Evolutionary conservation across 2,797 vertebrate genomes (phyloP).

Genomic region (Loris lydekkerianus): DNA sequence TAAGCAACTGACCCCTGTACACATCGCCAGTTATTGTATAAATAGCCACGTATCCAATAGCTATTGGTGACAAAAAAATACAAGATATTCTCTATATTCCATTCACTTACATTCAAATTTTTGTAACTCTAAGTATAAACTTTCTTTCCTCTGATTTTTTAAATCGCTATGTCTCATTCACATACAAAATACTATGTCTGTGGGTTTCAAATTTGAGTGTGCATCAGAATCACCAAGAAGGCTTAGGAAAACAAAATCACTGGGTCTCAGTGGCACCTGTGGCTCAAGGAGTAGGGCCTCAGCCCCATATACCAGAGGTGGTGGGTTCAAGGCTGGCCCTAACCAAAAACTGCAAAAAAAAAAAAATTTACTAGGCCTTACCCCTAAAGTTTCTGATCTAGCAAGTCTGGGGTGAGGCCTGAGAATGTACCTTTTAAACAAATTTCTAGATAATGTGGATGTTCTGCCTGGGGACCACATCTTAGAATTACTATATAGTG

Average conservation of each 20-base stretch:
- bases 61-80: neutral
- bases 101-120: neutral
- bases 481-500: neutral
- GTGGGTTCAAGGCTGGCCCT: too few relatives aligned
- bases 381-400: neutral
- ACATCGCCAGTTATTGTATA: neutral
- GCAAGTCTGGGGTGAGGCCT: neutral
- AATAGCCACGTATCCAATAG: neutral
- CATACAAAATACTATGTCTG: neutral
- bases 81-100: neutral
- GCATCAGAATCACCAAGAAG: neutral
- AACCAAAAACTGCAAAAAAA: too few relatives aligned
- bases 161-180: neutral
- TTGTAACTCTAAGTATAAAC: conserved; percentile 29
- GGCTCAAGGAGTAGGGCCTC: too few relatives aligned
- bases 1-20: neutral
- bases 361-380: too few relatives aligned
- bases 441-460: neutral
- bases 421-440: neutral
- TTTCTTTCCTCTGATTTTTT: conserved; percentile 3
- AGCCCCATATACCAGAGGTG: too few relatives aligned
- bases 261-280: too few relatives aligned
- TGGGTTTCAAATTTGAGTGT: neutral
- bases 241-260: neutral
- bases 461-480: neutral